Base-by-base conservation (phyloP, 2,797 vertebrate genomes). In the Cheirogaleus major region DNA sequence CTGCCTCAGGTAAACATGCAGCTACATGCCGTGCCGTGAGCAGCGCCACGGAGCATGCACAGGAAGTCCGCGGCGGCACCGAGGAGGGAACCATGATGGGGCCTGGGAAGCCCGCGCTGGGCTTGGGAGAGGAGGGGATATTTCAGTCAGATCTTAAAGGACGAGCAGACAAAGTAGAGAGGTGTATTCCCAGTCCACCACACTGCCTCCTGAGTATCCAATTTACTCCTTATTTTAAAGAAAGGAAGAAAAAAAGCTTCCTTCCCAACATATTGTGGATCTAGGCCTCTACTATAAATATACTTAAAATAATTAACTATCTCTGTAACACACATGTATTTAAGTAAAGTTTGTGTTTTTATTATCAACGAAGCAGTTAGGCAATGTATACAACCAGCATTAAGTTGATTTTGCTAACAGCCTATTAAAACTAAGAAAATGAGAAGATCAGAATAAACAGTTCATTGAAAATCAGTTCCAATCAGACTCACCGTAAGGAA, bases 371-470 rank as follows among this genome's bases (percentile, higher is more conserved):
- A 81, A 83, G 43, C 18, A 11, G 25, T 89, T 70, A 35, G 35
- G 27, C 32, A 20, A 87, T 65, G 22, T 22, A 52, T n/a, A 4
- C 5, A 14, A 59, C 18, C 50, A 61, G 32, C 7, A 59, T 67
- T 95, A 10, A 12, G 23, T 52, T 93, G 41, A 22, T 76, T 96
- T 93, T 86, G 27, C 57, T 38, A 91, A 65, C 35, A 89, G 50
- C 3, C 73, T 72, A 27, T 35, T n/a, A 67, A 94, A 92, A 87
- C 50, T 59, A 79, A 95, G 70, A 89, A 83, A 97, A 70, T 61
- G 38, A 82, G 50, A 88, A 57, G n/a, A 65, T 12, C 9, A 45
- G 76, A 91, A 90, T 30, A 83, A 78, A 72, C 17, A 13, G 1
- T 41, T 85, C 22, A 73, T 48, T 93, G 86, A 83, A 95, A 96